Percentiles rank a stretch among this genome's conserved stretches.
phyloP scores from a whole-genome alignment of 64 coral and sea anemone species.

The Montipora efflorescens region DNA sequence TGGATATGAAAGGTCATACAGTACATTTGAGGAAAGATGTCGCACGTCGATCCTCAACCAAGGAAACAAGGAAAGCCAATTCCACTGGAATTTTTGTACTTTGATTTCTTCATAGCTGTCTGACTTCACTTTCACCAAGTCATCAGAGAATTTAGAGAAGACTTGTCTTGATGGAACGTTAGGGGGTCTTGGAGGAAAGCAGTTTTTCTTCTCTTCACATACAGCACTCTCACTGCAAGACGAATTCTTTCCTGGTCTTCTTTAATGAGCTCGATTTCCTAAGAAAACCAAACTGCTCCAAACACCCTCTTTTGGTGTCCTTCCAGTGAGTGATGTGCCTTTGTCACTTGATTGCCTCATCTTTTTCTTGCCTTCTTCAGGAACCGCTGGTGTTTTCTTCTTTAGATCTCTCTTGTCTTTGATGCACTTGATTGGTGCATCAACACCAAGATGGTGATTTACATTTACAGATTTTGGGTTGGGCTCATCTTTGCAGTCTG shows the following conservation, averaged over 20 bases:
- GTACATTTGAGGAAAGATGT: neutral
- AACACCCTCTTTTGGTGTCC: no score
- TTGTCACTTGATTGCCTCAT: no score
- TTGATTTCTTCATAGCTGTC: neutral
- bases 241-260: neutral
- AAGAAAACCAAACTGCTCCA: no score
- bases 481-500: no score
- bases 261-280: neutral
- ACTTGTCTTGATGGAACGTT: neutral
- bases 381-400: no score
- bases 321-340: no score
- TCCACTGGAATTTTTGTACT: constrained; percentile 29
- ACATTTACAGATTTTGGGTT: no score
- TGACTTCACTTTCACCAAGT: neutral
- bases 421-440: no score
- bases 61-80: constrained; percentile 26
- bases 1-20: neutral
- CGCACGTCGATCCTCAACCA: constrained; percentile 18
- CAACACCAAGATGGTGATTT: no score
- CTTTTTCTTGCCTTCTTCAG: no score
- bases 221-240: neutral
- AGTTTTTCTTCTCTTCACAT: neutral
- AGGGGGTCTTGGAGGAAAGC: neutral
- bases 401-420: no score
- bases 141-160: neutral